Conservation (phyloP, 2,113 vertebrate genomes). For the Macquaria australasica region DNA sequence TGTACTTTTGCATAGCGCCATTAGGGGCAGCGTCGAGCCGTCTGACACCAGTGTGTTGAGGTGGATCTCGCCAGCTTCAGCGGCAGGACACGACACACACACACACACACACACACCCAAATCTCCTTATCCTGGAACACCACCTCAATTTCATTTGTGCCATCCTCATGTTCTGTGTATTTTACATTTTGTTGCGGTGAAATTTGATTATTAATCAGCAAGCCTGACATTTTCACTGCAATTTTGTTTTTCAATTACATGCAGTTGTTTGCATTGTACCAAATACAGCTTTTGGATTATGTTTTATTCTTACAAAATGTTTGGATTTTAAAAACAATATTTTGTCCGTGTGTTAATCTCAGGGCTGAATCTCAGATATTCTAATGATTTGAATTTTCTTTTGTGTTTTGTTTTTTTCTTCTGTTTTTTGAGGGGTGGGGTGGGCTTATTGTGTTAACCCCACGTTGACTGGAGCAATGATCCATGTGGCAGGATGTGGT, state of each 20-base stretch:
- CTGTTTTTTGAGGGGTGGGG: too few species aligned
- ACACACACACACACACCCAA: not conserved
- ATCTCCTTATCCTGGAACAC: conserved; percentile 10
- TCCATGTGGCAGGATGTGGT: conserved; percentile 50
- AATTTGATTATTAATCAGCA: conserved; percentile 2
- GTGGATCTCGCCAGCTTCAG: conserved; percentile 28
- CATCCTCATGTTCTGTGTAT: conserved; percentile 47
- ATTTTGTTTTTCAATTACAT: conserved; percentile 3
- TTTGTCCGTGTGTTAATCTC: conserved; percentile 77
- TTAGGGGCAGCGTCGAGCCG: conserved; percentile 49
- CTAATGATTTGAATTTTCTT: conserved; percentile 38
- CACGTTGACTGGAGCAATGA: conserved; percentile 47
- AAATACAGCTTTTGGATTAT: conserved; percentile 62
- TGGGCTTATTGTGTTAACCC: conserved; percentile 14
- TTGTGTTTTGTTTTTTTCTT: conserved; percentile 1
- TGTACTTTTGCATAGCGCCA: conserved; percentile 39
- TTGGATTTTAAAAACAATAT: conserved; percentile 36
- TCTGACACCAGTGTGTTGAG: not conserved
- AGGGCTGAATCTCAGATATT: conserved; percentile 81
- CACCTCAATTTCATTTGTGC: conserved; percentile 52
- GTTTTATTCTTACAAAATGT: conserved; percentile 44
- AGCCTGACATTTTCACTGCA: conserved; percentile 7
- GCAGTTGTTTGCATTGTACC: conserved; percentile 46
- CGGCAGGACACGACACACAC: not conserved
- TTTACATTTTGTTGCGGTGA: conserved; percentile 26